Evolutionary conservation across 2,113 vertebrate genomes (phyloP), one percentile per base, ranked within the genome.

Genomic region (Aviceda subcristata): DNA sequence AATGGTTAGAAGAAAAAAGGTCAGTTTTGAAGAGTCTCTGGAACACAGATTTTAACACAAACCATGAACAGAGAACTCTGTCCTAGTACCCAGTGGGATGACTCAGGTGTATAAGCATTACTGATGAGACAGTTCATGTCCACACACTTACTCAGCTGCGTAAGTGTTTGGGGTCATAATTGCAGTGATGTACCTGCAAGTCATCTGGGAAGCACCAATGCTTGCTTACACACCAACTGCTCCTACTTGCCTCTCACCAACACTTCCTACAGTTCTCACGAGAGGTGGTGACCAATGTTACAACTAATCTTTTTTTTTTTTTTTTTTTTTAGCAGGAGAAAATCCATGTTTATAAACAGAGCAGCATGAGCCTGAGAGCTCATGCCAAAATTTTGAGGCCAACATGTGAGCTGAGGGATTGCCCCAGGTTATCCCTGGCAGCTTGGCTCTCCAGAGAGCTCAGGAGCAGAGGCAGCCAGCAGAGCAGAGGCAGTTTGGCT

Each of bases 131-230:
- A 78, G 92, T 60, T 95, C 92, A 86, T 46, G 93, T 90, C 86
- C 96, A 82, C 55, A 85, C 95, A 69, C 39, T 97, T 84, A 92
- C 80, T 95, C 94, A 95, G 85, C 38, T 91, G 32, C 80, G 7
- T 94, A 96, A 95, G 82, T 74, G 77, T 86, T 94, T 29, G 12
- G 96, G 96, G 91, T 79, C 86, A 90, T 96, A 95, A 97, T 84
- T 92, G 68, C 94, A 86, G 88, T 22, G 59, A 86, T 34, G 71
- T 83, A 90, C 67, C 82, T 93, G 92, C 88, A 92, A 96, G 85
- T 92, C 94, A 95, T 39, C 41, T 19, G 78, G 79, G 90, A 95
- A 97, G 88, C 77, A 87, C 86, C 76, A 66, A 4, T 6, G 13
- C 63, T 83, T 6, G 13, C 63, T 83, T 55, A 50, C 67, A 80